phyloP scores from a whole-genome alignment of 2,113 vertebrate genomes.

The Campylomormyrus tamandua region DNA sequence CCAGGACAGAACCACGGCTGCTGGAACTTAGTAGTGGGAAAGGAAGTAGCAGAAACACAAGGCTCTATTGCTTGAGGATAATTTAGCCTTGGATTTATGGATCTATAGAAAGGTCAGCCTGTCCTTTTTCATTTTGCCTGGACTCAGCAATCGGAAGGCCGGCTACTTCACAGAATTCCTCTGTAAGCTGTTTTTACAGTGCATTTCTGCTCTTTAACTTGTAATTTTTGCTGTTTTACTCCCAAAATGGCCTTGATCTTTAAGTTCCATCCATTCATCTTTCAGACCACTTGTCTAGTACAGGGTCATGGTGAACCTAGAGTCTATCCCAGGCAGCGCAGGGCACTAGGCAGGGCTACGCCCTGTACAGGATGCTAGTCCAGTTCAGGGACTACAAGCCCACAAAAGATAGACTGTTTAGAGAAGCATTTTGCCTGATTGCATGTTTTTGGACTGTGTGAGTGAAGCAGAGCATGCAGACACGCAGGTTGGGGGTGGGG shows the following conservation, averaged over 20 bases:
- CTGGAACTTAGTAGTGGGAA: slow-evolving; percentile 20
- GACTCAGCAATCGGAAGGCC: neutral
- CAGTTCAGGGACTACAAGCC: neutral
- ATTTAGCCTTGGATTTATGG: neutral
- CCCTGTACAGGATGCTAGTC: neutral
- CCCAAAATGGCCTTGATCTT: neutral
- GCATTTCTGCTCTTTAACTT: neutral
- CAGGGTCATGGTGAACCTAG: neutral
- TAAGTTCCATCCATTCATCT: slow-evolving; percentile 3
- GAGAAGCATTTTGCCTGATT: neutral
- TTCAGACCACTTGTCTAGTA: neutral
- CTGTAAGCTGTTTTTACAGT: neutral
- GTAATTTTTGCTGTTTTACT: neutral
- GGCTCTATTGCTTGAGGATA: slow-evolving; percentile 19
- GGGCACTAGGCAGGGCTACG: neutral
- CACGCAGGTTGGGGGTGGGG: neutral
- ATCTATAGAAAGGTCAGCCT: slow-evolving; percentile 8
- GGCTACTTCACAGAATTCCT: neutral
- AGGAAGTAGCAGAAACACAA: slow-evolving; percentile 16
- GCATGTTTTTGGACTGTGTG: neutral
- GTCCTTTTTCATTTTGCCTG: slow-evolving; percentile 6
- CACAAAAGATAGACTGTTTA: neutral
- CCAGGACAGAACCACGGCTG: slow-evolving; percentile 56
- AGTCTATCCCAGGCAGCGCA: neutral
- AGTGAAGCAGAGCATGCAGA: neutral